Evolutionary conservation across 2,797 vertebrate species (phyloP).

Genomic region (Toxotes lorentzi): DNA sequence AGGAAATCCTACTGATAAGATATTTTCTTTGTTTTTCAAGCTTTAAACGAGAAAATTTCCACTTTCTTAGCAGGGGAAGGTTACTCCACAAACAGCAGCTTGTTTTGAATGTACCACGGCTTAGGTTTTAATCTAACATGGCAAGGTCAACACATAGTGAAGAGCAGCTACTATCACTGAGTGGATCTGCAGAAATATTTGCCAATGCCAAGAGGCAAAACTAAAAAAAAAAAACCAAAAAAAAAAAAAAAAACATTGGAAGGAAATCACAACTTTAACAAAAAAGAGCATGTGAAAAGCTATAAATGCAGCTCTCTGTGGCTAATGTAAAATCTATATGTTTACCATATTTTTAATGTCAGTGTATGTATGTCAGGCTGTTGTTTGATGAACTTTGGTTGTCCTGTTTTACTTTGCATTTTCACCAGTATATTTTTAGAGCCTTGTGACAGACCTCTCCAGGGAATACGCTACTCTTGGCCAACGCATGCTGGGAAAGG

Average conservation of each 20-base stretch:
- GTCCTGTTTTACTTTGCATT: conserved; percentile 2
- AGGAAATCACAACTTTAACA: conserved; percentile 27
- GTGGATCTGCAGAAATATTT: conserved; percentile 36
- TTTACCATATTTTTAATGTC: not conserved
- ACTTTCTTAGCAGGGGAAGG: conserved; percentile 8
- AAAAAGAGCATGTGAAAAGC: conserved; percentile 17
- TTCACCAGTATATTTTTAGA: conserved; percentile 24
- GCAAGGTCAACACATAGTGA: conserved; percentile 64
- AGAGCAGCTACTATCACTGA: conserved; percentile 41
- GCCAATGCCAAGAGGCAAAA: conserved; percentile 34
- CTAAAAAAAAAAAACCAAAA: not conserved
- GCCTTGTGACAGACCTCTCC: conserved; percentile 6
- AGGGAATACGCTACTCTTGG: not conserved
- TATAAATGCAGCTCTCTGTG: not conserved
- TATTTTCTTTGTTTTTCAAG: not conserved
- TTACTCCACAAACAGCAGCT: conserved; percentile 27
- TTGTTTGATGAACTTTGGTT: not conserved
- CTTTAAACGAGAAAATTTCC: conserved; percentile 1
- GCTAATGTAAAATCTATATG: conserved; percentile 1
- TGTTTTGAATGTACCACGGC: conserved; percentile 41
- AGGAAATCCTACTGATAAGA: not conserved
- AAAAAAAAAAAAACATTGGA: conserved; percentile 1
- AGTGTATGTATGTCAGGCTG: not conserved
- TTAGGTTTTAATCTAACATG: conserved; percentile 49
- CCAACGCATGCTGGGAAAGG: conserved; percentile 28